Conservation (phyloP, 2,797 vertebrate species). For the Columba guinea region DNA sequence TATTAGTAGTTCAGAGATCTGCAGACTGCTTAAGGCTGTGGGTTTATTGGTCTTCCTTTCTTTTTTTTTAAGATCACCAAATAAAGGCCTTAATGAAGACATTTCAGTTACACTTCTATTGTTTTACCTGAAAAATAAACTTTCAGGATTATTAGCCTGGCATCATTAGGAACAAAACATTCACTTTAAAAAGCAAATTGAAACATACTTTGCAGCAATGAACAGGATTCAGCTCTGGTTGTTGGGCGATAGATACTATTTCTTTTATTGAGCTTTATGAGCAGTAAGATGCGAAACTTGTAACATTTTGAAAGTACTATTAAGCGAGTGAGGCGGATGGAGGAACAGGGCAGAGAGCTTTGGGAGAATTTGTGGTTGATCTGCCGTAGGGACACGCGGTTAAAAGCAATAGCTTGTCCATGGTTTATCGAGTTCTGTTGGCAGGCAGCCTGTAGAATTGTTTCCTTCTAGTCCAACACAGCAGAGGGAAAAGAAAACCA, state of each 20-base stretch:
- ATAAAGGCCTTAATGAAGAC: neutral
- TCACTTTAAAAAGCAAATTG: constrained; percentile 6
- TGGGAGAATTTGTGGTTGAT: neutral
- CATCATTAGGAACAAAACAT: constrained; percentile 15
- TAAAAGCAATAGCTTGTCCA: neutral
- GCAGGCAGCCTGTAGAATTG: neutral
- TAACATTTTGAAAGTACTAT: neutral
- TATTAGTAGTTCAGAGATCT: neutral
- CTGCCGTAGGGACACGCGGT: neutral
- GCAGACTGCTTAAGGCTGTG: neutral
- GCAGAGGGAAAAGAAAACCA: neutral
- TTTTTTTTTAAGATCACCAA: neutral
- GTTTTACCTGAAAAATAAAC: constrained; percentile 26
- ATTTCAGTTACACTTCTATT: neutral
- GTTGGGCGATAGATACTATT: neutral
- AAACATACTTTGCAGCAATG: neutral
- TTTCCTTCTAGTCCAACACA: neutral
- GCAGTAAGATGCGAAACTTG: neutral
- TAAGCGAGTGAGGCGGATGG: neutral
- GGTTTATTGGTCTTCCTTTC: neutral
- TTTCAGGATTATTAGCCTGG: constrained; percentile 3
- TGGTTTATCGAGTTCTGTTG: neutral
- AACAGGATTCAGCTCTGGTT: neutral
- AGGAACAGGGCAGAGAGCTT: neutral
- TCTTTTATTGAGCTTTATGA: constrained; percentile 27